Base-by-base conservation (phyloP, 1,140 invertebrate species). In the Metopolophium dirhodum region DNA sequence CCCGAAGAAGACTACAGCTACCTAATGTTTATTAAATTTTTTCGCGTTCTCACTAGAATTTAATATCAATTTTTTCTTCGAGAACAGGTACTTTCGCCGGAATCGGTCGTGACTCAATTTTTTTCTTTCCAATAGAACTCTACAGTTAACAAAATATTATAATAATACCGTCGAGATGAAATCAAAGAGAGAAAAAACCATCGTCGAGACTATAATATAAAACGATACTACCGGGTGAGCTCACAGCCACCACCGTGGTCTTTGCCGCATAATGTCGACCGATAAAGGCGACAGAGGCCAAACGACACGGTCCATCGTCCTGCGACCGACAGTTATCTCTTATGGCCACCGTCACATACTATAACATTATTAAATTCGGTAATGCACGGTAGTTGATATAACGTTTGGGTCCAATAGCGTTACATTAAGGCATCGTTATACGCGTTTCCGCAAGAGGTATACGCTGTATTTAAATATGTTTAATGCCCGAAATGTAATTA, bases 401-500 rank as follows among this genome's bases (percentile, higher is more conserved):
- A 68, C 30, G 61, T 68, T 68, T 18, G 61, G 61, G 61, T 68
- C 30, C 61, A 77, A 77, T 77, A 77, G 61, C 14, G n/a, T n/a
- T 18, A n/a, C 30, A 68, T 77, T 77, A n/a, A 18, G n/a, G 14
- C 61, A n/a, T 35, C 61, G 61, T n/a, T 77, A 18, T 77, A 14
- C 61, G 2, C 30, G 14, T n/a, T 68, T n/a, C 14, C 14, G 4
- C 14, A 30, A 30, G 8, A 68, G 30, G 9, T 68, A 11, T 68
- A 68, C 26, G 7, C 57, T 61, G 11, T 61, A 61, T 61, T 26
- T 61, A 57, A 7, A 57, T 23, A 57, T 57, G 7, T 7, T 14
- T 68, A 77, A n/a, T 77, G 61, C n/a, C n/a, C 30, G 61, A 77
- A 77, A 77, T n/a, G 61, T 77, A 77, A 77, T 77, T 77, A n/a